Conservation (phyloP, 2,797 vertebrate species). For the Anas capensis region DNA sequence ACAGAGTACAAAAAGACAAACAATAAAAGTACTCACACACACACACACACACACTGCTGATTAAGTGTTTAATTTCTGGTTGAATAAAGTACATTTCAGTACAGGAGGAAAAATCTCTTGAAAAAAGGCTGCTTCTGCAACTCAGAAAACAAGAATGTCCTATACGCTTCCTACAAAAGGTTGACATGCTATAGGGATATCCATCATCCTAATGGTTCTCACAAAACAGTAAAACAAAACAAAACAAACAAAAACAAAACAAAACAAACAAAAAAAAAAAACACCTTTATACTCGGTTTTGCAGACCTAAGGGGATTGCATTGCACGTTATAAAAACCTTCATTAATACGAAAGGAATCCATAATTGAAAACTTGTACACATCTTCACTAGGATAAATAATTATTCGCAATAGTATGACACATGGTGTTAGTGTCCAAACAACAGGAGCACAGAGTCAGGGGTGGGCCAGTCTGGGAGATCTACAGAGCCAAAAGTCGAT, state of each 20-base stretch:
- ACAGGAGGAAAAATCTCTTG: neutral
- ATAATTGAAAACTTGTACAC: neutral
- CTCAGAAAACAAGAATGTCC: neutral
- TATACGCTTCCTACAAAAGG: neutral
- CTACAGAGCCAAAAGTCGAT: neutral
- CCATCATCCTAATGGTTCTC: neutral
- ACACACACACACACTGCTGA: neutral
- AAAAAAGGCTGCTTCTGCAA: neutral
- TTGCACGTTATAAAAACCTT: neutral
- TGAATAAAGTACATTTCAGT: conserved; percentile 3
- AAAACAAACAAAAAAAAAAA: neutral
- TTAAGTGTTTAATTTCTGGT: conserved; percentile 16
- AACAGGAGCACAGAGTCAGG: neutral
- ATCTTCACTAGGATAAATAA: neutral
- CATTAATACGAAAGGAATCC: neutral
- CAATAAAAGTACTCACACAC: neutral
- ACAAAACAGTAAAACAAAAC: neutral
- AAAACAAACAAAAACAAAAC: neutral
- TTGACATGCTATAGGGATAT: neutral
- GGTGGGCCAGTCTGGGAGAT: too few relatives aligned
- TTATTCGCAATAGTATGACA: neutral
- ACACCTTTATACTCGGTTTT: neutral
- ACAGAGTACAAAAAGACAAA: neutral
- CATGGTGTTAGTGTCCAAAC: accelerated
- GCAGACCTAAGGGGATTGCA: neutral